These are phyloP conservation scores for Monarcha castaneiventris DNA, from an alignment of 2,113 vertebrate genomes.

Conservation along the genomic window DNA sequence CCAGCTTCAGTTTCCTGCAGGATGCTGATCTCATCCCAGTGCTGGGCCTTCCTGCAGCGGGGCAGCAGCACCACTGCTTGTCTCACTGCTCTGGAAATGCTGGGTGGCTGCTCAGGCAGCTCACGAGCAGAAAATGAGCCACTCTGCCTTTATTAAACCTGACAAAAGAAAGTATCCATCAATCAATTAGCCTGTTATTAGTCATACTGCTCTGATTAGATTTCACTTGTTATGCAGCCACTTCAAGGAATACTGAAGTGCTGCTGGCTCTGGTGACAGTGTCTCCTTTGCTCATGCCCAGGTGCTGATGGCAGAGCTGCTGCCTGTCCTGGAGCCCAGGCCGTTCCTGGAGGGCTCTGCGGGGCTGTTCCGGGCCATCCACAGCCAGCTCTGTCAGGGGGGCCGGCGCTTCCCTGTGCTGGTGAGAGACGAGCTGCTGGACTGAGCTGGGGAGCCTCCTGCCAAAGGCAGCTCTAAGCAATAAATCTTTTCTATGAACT, in stretches of 20 bases:
- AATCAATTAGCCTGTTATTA: not conserved
- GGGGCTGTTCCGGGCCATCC: conserved; percentile 73
- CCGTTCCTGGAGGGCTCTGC: not conserved
- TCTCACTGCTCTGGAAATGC: not conserved
- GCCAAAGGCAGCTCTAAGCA: not conserved
- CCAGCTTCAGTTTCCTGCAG: not conserved
- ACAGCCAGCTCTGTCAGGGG: conserved; percentile 84
- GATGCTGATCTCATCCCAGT: not conserved
- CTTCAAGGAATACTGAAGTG: not conserved
- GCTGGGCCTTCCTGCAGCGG: not conserved
- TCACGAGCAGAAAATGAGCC: not conserved
- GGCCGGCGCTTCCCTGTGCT: conserved; percentile 80
- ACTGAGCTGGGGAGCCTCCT: conserved; percentile 40
- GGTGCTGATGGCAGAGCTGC: conserved; percentile 79
- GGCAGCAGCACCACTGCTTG: not conserved
- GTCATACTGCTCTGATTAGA: not conserved
- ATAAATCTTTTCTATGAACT: conserved; percentile 4
- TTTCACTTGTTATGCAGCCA: not conserved
- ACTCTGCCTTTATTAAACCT: not conserved
- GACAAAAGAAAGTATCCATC: not conserved
- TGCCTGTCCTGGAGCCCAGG: conserved; percentile 65
- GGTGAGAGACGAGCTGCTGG: conserved; percentile 78
- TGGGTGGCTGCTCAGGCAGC: not conserved
- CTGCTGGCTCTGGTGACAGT: not conserved
- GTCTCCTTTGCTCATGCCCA: conserved; percentile 51